Evolutionary conservation across 1,140 invertebrate genomes (phyloP).

Genomic region (Saxidomus purpurata): DNA sequence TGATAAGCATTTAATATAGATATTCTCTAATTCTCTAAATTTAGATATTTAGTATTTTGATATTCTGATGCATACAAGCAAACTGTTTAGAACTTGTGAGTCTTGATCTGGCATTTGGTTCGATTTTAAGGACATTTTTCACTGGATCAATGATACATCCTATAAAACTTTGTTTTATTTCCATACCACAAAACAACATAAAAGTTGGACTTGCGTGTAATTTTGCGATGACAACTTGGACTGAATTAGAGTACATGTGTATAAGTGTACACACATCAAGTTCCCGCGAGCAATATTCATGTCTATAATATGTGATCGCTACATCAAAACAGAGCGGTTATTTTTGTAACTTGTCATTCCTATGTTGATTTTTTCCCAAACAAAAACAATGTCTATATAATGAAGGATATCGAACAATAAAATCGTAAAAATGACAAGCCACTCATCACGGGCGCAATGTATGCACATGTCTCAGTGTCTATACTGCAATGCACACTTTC

Average conservation of each 20-base stretch:
- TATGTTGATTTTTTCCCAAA: background rate
- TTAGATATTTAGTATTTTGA: too few relatives aligned
- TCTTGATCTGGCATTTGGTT: too few relatives aligned
- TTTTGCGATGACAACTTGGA: background rate
- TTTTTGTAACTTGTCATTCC: background rate
- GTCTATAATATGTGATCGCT: slow-evolving; percentile 13
- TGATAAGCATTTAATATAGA: too few relatives aligned
- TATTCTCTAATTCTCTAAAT: too few relatives aligned
- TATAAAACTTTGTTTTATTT: background rate
- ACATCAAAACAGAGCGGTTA: background rate
- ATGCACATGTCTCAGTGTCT: background rate
- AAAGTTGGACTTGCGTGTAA: too few relatives aligned
- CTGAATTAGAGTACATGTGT: background rate
- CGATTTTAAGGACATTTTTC: too few relatives aligned
- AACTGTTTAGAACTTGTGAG: too few relatives aligned
- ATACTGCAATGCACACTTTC: background rate
- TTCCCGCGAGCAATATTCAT: slow-evolving; percentile 10
- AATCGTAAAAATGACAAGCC: background rate
- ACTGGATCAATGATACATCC: too few relatives aligned
- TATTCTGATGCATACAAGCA: too few relatives aligned
- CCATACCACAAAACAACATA: background rate
- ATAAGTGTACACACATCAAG: background rate
- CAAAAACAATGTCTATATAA: background rate
- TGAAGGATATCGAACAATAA: background rate
- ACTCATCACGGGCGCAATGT: background rate